These are phyloP conservation scores for Leptinotarsa texana DNA, from an alignment of 1,140 invertebrate genomes.

Conservation along the genomic window DNA sequence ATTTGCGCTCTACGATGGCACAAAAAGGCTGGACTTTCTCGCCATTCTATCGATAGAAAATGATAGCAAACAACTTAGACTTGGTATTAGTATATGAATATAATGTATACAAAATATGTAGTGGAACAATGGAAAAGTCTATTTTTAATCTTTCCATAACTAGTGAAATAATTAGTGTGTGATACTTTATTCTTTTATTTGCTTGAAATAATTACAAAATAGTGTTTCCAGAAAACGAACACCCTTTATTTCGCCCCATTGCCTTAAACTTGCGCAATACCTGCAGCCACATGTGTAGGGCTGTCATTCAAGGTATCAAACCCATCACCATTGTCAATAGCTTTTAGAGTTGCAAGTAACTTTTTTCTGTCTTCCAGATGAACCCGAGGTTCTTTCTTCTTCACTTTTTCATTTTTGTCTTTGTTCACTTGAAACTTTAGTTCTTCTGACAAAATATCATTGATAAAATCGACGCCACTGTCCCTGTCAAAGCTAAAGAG, in stretches of 20 bases:
- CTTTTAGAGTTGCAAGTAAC: constrained; percentile 65
- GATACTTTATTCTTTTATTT: constrained; percentile 3
- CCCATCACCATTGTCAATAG: constrained; percentile 66
- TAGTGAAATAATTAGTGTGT: too few species aligned
- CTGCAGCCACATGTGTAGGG: constrained; percentile 23
- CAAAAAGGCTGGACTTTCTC: too few species aligned
- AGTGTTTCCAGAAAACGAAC: too few species aligned
- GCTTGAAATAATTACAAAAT: not conserved
- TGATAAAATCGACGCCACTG: constrained; percentile 43
- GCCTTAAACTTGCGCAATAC: not conserved
- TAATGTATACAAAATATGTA: too few species aligned
- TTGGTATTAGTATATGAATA: too few species aligned
- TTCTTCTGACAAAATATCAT: constrained; percentile 48
- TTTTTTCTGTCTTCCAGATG: constrained; percentile 60
- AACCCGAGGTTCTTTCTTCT: constrained; percentile 46
- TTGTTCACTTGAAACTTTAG: constrained; percentile 42
- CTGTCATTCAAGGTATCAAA: constrained; percentile 51
- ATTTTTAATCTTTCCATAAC: too few species aligned
- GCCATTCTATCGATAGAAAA: too few species aligned
- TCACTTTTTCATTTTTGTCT: constrained; percentile 48
- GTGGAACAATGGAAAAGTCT: too few species aligned
- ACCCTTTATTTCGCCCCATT: not conserved
- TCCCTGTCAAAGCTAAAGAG: constrained; percentile 37
- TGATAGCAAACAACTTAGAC: too few species aligned
- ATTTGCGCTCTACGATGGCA: too few species aligned